Base-by-base conservation (phyloP, 2,113 vertebrate genomes). In the Pachyramphus minor region DNA sequence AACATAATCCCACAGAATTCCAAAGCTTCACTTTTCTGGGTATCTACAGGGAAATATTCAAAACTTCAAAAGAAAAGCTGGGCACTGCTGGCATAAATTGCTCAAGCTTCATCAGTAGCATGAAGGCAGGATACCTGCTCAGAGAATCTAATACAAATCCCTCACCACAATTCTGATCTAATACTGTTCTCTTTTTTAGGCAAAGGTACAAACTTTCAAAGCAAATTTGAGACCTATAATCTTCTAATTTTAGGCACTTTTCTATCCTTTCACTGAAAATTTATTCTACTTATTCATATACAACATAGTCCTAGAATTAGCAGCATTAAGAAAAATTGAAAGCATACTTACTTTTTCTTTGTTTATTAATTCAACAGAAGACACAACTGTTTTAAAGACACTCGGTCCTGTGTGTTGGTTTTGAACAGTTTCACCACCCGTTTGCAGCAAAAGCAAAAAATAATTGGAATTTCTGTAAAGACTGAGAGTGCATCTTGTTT, bases 331-430 rank as follows among this genome's bases (percentile, higher is more conserved):
- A 92, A 93, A 69, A 92, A 78, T 4, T 23, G 37, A 93, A 95
- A 87, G 31, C n/a, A 60, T 60, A 95, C 64, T 91, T 93, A 93
- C 91, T 39, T 87, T 78, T 91, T 50, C 45, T 90, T 91, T 62
- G 53, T 27, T 59, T 87, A 87, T 93, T 84, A 75, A 71, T 89
- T 59, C 74, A 89, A 55, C 42, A 59, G 79, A 63, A 90, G 18
- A 19, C 37, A 66, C 83, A 88, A 49, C 15, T 80, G 55, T 52
- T 79, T 50, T 49, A 55, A 80, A 77, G 78, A 45, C 9, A 50
- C 59, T 77, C n/a, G 69, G 41, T 22, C 9, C 25, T 11, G 3
- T 15, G 35, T 74, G 31, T 7, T 82, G 28, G 8, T 45, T 84
- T 80, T 62, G 59, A 93, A 53, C 7, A 7, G 62, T 83, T 93